Percentiles rank a stretch among this genome's conserved stretches.
These are phyloP conservation scores for Aurelia sp. DNA, from an alignment of 30 jellyfish, hydroid and myxozoan genomes.

Conservation along the genomic window DNA sequence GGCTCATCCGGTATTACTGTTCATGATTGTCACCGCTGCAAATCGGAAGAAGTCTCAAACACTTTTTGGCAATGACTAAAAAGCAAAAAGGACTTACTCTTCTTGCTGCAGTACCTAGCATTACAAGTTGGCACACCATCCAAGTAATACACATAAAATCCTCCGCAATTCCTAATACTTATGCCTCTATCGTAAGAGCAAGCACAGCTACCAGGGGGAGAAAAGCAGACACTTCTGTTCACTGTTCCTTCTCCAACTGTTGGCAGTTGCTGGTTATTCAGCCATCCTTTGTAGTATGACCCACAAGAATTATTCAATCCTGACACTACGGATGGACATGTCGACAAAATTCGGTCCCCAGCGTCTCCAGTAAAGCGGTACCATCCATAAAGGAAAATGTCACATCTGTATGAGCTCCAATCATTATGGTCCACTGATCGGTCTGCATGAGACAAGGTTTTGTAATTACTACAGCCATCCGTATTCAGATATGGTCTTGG, in stretches of 20 bases:
- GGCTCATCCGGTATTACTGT: no score
- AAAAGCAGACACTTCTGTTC: slow-evolving; percentile 45
- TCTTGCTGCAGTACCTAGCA: slow-evolving; percentile 60
- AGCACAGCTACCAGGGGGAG: slow-evolving; percentile 24
- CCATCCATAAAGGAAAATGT: slow-evolving; percentile 45
- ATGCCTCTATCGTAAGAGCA: slow-evolving; percentile 22
- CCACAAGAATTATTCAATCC: slow-evolving; percentile 27
- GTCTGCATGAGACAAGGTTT: neutral
- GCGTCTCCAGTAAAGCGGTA: slow-evolving; percentile 56
- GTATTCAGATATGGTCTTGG: neutral
- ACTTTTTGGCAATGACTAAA: no score
- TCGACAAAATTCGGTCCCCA: slow-evolving; percentile 20
- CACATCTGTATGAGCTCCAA: slow-evolving; percentile 54
- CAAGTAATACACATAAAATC: slow-evolving; percentile 34
- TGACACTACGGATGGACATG: slow-evolving; percentile 30
- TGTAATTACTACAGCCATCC: slow-evolving; percentile 18
- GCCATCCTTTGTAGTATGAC: slow-evolving; percentile 58
- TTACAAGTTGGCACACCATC: slow-evolving; percentile 50
- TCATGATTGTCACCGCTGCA: no score
- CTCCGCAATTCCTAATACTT: slow-evolving; percentile 40
- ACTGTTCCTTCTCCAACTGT: slow-evolving; percentile 19
- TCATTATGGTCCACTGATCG: slow-evolving; percentile 13
- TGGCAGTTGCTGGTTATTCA: slow-evolving; percentile 18
- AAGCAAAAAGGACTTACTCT: slow-evolving; percentile 15
- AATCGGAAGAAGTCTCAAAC: no score